Evolutionary conservation across 2,797 vertebrate genomes (phyloP).

Genomic region (Ceryle rudis): DNA sequence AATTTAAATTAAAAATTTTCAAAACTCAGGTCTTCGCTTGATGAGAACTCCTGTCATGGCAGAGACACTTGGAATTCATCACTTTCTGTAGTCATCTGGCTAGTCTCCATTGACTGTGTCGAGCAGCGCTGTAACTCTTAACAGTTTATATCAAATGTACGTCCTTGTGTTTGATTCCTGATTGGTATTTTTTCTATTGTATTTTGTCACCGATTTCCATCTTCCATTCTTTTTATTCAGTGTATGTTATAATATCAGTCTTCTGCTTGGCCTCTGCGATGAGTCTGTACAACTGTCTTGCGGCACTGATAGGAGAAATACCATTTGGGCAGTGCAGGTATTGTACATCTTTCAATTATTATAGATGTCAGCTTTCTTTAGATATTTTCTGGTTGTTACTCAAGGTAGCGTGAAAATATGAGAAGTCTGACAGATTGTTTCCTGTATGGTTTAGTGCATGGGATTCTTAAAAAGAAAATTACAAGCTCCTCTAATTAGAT

Average conservation of each 20-base stretch:
- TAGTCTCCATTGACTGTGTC: neutral
- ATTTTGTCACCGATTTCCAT: neutral
- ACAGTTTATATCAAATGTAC: neutral
- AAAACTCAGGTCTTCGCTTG: neutral
- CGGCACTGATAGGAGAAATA: slow-evolving; percentile 84
- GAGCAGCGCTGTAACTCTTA: neutral
- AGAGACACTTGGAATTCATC: neutral
- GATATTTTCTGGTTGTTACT: neutral
- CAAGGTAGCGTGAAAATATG: neutral
- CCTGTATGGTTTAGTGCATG: neutral
- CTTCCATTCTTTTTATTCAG: slow-evolving; percentile 75
- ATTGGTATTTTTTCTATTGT: neutral
- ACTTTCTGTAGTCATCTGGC: neutral
- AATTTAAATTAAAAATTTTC: neutral
- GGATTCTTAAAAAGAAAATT: neutral
- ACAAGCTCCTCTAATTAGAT: neutral
- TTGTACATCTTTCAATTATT: neutral
- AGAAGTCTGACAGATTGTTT: neutral
- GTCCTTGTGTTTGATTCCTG: neutral
- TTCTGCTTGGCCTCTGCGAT: slow-evolving; percentile 93
- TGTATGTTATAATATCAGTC: slow-evolving; percentile 92
- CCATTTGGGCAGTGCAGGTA: slow-evolving; percentile 87
- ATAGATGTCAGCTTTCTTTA: neutral
- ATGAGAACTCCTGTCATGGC: neutral
- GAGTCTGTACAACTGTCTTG: slow-evolving; percentile 91